Conservation (phyloP, 2,797 vertebrate genomes). For the Capromys pilorides region DNA sequence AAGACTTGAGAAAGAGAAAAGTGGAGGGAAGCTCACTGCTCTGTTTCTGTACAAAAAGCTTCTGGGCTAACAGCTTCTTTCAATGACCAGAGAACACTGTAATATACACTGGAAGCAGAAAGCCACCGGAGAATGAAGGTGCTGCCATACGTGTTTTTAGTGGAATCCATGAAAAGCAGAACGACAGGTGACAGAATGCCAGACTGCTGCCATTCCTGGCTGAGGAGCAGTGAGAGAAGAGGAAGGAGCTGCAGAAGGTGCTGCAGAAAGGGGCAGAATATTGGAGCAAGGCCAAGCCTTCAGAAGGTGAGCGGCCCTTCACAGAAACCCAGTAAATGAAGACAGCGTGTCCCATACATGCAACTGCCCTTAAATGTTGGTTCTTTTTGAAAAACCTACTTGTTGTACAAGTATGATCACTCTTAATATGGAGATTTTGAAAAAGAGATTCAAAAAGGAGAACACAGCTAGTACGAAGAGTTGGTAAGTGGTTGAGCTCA, state of each 20-base stretch:
- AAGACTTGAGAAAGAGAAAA: conserved; percentile 16
- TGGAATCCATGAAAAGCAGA: conserved; percentile 46
- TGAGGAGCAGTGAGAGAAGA: neutral
- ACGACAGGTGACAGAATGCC: neutral
- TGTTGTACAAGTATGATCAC: neutral
- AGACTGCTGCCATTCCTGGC: neutral
- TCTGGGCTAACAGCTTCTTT: neutral
- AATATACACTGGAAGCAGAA: conserved; percentile 36
- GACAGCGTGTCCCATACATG: neutral
- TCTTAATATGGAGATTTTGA: neutral
- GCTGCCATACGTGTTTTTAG: conserved; percentile 30
- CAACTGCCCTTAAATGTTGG: neutral
- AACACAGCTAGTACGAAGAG: neutral
- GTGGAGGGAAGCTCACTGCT: neutral
- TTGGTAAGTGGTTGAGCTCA: neutral
- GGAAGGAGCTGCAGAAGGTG: neutral
- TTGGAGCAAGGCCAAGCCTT: neutral
- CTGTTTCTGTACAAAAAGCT: neutral
- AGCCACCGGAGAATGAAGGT: neutral
- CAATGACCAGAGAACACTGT: neutral
- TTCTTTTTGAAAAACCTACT: neutral
- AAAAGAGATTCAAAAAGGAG: neutral
- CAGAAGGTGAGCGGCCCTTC: neutral
- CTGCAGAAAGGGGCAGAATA: conserved; percentile 21
- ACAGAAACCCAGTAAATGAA: neutral